Percentiles rank a stretch among this genome's conserved stretches.
These are phyloP conservation scores for Oscheius sp. DNA, from an alignment of 1,140 invertebrate species.

Conservation along the genomic window DNA sequence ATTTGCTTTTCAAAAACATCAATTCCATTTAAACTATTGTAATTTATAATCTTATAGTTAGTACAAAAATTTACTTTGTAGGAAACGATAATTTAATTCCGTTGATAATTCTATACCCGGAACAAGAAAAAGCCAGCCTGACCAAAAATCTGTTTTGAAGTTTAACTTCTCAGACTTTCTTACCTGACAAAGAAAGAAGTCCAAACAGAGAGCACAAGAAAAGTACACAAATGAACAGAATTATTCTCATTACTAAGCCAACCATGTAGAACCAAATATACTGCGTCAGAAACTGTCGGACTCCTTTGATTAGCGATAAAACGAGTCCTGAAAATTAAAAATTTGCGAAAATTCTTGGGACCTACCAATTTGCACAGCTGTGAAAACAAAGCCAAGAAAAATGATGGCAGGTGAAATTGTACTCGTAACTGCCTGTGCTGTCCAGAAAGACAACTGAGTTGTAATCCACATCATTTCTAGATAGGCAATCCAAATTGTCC, in stretches of 20 bases:
- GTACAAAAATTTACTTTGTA: no score
- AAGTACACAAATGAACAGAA: background rate
- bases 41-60: no score
- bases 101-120: no score
- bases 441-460: background rate
- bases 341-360: background rate
- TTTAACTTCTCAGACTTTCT: background rate
- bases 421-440: background rate
- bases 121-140: background rate
- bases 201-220: background rate
- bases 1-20: no score
- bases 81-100: no score
- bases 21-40: no score
- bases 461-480: constrained; percentile 7
- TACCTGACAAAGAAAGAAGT: background rate
- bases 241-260: background rate
- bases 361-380: background rate
- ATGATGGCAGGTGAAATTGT: background rate
- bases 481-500: background rate
- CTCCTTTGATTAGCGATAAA: background rate
- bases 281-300: background rate
- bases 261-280: background rate
- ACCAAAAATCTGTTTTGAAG: background rate
- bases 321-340: background rate
- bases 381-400: constrained; percentile 3